A percentile compares a stretch with the other conserved stretches of the same genome.
Evolutionary conservation across 2,113 vertebrate species (phyloP).

Genomic region (Pachyramphus minor): DNA sequence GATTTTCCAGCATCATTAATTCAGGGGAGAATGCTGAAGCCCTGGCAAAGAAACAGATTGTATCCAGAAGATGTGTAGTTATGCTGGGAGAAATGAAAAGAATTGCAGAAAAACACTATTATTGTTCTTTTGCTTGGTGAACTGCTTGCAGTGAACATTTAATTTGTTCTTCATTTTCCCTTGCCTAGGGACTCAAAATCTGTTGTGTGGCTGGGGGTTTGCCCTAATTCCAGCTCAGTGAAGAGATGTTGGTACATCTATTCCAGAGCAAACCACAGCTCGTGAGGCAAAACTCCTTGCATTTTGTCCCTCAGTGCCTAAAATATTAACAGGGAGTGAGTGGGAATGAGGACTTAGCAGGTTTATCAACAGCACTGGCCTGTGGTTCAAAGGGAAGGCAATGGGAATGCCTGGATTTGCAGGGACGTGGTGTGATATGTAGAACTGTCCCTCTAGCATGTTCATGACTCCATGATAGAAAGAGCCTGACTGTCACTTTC

Average conservation of each 20-base stretch:
- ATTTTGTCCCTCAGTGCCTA: neutral
- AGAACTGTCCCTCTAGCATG: neutral
- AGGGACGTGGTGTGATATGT: neutral
- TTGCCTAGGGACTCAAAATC: neutral
- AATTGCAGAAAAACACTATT: slow-evolving; percentile 15
- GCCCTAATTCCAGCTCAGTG: neutral
- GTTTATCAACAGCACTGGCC: neutral
- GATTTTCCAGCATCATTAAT: slow-evolving; percentile 58
- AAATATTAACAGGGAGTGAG: neutral
- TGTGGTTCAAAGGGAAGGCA: neutral
- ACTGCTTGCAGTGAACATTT: neutral
- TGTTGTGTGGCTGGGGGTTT: neutral
- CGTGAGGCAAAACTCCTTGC: neutral
- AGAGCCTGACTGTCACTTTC: rapidly evolving
- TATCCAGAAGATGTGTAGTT: slow-evolving; percentile 36
- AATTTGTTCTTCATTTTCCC: slow-evolving; percentile 34
- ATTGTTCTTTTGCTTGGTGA: neutral
- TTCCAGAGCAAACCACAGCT: neutral
- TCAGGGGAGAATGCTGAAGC: neutral
- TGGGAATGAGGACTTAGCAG: neutral
- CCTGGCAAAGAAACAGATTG: slow-evolving; percentile 38
- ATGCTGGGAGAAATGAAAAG: slow-evolving; percentile 23
- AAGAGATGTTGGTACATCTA: neutral
- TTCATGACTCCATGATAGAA: neutral
- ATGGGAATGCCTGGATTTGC: neutral